Evolutionary conservation across 2,113 vertebrate species (phyloP).

Genomic region (Piaya cayana): DNA sequence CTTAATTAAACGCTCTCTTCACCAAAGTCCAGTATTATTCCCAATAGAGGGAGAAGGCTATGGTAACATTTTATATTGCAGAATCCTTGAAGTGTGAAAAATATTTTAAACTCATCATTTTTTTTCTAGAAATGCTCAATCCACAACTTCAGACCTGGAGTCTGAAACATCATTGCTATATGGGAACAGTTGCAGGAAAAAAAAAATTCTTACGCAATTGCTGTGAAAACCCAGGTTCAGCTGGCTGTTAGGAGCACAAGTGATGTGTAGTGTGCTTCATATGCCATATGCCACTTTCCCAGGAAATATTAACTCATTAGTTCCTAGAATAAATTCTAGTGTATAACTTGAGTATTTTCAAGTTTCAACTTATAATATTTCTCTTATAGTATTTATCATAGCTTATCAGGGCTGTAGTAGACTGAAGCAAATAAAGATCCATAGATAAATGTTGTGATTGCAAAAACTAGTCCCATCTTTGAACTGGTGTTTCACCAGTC

Average conservation of each 20-base stretch:
- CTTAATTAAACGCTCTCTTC: not conserved
- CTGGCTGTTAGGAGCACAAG: not conserved
- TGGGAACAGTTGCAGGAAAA: not conserved
- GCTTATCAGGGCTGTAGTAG: not conserved
- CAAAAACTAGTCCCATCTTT: not conserved
- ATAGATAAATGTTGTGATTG: not conserved
- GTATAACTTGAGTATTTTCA: not conserved
- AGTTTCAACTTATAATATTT: not conserved
- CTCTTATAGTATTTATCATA: not conserved
- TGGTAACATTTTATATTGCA: not conserved
- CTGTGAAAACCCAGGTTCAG: not conserved
- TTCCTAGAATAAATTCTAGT: not conserved
- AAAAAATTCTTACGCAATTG: not conserved
- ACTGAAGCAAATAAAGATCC: not conserved
- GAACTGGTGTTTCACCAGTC: conserved; percentile 5
- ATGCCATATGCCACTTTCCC: not conserved
- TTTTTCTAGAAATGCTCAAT: not conserved
- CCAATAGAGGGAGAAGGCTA: not conserved
- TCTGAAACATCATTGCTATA: not conserved
- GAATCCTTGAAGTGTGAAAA: not conserved
- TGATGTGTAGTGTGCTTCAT: not conserved
- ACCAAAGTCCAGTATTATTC: not conserved
- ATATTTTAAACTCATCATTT: not conserved
- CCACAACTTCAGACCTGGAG: not conserved
- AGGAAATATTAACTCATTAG: not conserved